These are phyloP conservation scores for Atherinomorus stipes DNA, from an alignment of 2,113 vertebrate genomes.

Conservation along the genomic window DNA sequence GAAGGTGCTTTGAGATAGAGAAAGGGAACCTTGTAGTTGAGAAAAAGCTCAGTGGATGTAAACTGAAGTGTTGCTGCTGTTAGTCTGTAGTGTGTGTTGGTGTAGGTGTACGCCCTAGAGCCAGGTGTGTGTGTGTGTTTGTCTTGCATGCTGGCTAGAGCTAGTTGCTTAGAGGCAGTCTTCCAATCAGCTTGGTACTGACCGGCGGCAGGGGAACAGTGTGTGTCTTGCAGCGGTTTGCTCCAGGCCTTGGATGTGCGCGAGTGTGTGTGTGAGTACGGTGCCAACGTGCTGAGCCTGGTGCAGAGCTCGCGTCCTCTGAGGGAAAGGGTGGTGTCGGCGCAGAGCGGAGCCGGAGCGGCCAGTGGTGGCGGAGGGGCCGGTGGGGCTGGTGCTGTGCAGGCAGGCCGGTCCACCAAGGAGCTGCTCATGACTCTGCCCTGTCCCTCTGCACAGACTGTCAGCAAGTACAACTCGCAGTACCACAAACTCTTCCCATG, in stretches of 20 bases:
- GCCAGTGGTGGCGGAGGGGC: slow-evolving; percentile 50
- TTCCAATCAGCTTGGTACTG: slow-evolving; percentile 46
- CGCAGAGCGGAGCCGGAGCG: slow-evolving; percentile 67
- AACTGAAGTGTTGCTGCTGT: slow-evolving; percentile 44
- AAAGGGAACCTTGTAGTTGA: slow-evolving; percentile 50
- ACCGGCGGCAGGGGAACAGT: slow-evolving; percentile 70
- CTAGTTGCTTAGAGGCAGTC: slow-evolving; percentile 35
- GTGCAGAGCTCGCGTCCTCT: slow-evolving; percentile 81
- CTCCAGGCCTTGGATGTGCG: slow-evolving; percentile 78
- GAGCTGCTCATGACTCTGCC: slow-evolving; percentile 82
- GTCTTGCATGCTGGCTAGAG: slow-evolving; percentile 39
- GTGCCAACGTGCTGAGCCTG: slow-evolving; percentile 84
- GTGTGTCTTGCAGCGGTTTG: slow-evolving; percentile 79
- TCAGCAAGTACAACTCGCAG: slow-evolving; percentile 96
- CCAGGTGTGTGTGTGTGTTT: slow-evolving; percentile 38
- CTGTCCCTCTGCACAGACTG: slow-evolving; percentile 87
- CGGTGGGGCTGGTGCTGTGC: slow-evolving; percentile 56
- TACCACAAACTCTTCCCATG: slow-evolving; percentile 98
- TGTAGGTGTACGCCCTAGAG: slow-evolving; percentile 24
- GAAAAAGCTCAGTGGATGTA: slow-evolving; percentile 49
- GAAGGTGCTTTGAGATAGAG: slow-evolving; percentile 54
- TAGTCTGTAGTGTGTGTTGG: slow-evolving; percentile 28
- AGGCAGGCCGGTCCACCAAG: slow-evolving; percentile 72
- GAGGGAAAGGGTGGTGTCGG: slow-evolving; percentile 73
- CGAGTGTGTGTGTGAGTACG: slow-evolving; percentile 78